Conservation (phyloP, 2,113 vertebrate species). For the Mus musculus region DNA sequence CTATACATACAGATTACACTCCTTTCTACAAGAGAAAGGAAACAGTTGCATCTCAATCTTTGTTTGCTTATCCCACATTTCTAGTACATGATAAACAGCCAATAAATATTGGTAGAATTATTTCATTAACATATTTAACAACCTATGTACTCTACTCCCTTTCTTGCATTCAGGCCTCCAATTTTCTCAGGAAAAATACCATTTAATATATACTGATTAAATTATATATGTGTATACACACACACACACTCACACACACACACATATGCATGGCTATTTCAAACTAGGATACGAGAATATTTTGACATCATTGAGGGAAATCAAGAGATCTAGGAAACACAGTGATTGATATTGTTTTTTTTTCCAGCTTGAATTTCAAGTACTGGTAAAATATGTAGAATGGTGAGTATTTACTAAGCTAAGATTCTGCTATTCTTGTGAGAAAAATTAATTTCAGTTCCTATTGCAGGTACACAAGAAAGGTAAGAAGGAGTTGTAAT, state of each 20-base stretch:
- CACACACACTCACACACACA: too few species aligned
- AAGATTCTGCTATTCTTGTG: background rate
- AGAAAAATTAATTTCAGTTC: background rate
- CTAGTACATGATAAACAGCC: background rate
- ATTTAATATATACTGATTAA: slow-evolving; percentile 26
- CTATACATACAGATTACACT: background rate
- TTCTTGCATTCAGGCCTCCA: background rate
- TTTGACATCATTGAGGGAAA: slow-evolving; percentile 12
- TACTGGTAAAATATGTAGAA: slow-evolving; percentile 30
- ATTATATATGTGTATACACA: background rate
- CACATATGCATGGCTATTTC: background rate
- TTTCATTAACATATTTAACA: slow-evolving; percentile 37
- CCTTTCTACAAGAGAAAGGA: background rate
- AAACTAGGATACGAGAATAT: slow-evolving; percentile 8
- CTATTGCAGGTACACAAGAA: slow-evolving; percentile 2
- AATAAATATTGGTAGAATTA: slow-evolving; percentile 25
- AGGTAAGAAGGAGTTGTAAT: background rate
- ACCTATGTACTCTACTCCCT: background rate
- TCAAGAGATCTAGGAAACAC: background rate
- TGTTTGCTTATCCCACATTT: slow-evolving; percentile 10
- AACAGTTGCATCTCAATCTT: background rate
- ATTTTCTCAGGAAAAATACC: background rate
- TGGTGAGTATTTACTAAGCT: background rate
- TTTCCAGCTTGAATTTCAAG: background rate
- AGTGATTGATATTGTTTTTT: slow-evolving; percentile 43